Evolutionary conservation across 2,888 invertebrate species (phyloP).

Genomic region (Ochropleura plecta): DNA sequence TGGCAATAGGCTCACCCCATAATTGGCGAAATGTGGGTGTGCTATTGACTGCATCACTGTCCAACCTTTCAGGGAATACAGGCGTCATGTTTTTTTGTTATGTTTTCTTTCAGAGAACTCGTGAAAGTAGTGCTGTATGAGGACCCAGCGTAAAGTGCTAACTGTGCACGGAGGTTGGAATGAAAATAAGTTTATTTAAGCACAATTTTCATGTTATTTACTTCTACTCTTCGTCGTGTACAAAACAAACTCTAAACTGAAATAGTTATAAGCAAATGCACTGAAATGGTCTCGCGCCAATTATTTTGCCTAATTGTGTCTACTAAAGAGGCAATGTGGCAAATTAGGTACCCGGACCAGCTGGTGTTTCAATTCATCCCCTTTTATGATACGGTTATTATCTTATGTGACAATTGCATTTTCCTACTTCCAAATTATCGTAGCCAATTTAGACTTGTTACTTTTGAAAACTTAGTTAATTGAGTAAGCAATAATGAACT

Average conservation of each 20-base stretch:
- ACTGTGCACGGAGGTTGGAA: conserved; percentile 50
- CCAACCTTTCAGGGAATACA: no score
- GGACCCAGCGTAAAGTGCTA: conserved; percentile 61
- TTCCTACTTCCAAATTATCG: not conserved
- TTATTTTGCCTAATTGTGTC: conserved; percentile 43
- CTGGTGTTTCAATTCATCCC: conserved; percentile 25
- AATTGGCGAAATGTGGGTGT: no score
- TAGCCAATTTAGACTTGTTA: not conserved
- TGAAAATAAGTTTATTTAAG: conserved; percentile 48
- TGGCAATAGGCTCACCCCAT: no score
- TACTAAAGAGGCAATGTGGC: conserved; percentile 22
- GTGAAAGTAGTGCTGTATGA: conserved; percentile 55
- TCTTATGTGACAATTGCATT: conserved; percentile 23
- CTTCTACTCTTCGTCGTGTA: conserved; percentile 16
- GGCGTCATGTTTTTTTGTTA: no score
- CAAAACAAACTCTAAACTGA: not conserved
- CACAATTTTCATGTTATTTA: conserved; percentile 42
- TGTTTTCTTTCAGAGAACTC: conserved; percentile 9
- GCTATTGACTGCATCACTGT: no score
- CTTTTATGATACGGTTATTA: conserved; percentile 21
- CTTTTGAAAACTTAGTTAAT: not conserved
- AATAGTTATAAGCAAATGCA: conserved; percentile 18
- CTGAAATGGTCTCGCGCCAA: conserved; percentile 18
- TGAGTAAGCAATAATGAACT: not conserved
- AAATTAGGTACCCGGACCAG: conserved; percentile 26